phyloP scores from a whole-genome alignment of 2,113 vertebrate species.

The Clinocottus analis region DNA sequence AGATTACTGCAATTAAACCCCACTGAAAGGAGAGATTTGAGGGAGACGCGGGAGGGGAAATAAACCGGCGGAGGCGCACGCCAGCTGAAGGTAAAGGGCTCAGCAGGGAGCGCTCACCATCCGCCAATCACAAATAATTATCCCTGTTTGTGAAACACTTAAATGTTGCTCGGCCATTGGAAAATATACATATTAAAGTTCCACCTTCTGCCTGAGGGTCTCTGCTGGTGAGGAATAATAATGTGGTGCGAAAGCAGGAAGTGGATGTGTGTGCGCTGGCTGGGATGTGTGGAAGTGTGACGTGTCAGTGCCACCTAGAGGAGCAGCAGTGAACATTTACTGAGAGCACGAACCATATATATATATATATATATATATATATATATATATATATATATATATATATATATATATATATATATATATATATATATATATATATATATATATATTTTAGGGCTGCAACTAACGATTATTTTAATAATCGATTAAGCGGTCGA shows the following conservation, averaged over 20 bases:
- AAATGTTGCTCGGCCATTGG: conserved; percentile 29
- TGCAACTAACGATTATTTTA: too few species aligned
- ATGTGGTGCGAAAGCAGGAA: conserved; percentile 22
- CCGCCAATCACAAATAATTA: conserved; percentile 37
- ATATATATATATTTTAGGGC: not conserved
- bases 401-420: too few species aligned
- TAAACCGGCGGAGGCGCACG: not conserved
- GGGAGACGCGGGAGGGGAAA: not conserved
- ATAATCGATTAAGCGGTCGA: too few species aligned
- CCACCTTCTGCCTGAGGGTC: conserved; percentile 41
- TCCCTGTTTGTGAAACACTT: conserved; percentile 48
- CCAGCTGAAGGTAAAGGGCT: conserved; percentile 23
- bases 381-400: too few species aligned
- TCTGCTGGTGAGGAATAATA: conserved; percentile 39
- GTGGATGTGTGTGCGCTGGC: conserved; percentile 1
- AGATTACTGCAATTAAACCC: conserved; percentile 69
- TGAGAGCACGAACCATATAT: too few species aligned
- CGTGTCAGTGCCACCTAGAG: conserved; percentile 57
- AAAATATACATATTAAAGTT: conserved; percentile 65
- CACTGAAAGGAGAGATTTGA: conserved; percentile 36
- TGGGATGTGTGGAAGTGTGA: not conserved
- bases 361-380: too few species aligned
- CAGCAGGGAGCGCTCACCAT: conserved; percentile 13
- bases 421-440: too few species aligned
- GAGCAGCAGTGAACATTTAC: not conserved